Base-by-base conservation (phyloP, 2,888 invertebrate species). In the Pollenia griseotomentosa region DNA sequence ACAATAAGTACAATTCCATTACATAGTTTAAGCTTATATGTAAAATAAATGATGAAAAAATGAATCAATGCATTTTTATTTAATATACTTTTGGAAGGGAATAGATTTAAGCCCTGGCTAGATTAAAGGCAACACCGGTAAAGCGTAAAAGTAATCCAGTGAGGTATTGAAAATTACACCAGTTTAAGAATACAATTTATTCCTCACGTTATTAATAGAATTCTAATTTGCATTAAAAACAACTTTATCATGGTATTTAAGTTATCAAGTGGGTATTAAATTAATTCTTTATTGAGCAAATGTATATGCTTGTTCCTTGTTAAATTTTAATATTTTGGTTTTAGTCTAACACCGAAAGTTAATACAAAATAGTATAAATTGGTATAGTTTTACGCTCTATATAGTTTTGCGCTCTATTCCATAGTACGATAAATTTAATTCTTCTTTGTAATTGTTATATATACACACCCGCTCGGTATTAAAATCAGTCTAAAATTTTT, bases 131-230 rank as follows among this genome's bases (percentile, higher is more conserved):
- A 59, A 59, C 33, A 59, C 59, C 59, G 40, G 12, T 59, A 10
- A 12, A 16, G 59, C 40, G 14, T 59, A 59, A 9, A 33, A 33
- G 9, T 59, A 12, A 59, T 59, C 14, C 59, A 23, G 11, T 59
- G 59, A 9, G 23, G 59, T 59, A 59, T 59, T 59, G 33, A 59
- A 59, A 59, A 59, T 59, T 33, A 59, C 59, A 59, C 59, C 33
- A 12, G 14, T 23, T 33, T 12, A 59, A 59, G 59, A 59, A 59
- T 59, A 59, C 59, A 59, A 23, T 59, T 33, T 33, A 40, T 59
- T 12, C 23, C 12, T 23, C 12, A 33, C 23, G 11, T 9, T 59
- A 33, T 59, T 59, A 40, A 23, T 12, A 23, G 11, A 33, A 59
- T 59, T 59, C 59, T 40, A 12, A 33, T 40, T 59, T 59, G 10